These are phyloP conservation scores for Osmoderma eremita DNA, from an alignment of 2,888 invertebrate genomes.

Conservation along the genomic window DNA sequence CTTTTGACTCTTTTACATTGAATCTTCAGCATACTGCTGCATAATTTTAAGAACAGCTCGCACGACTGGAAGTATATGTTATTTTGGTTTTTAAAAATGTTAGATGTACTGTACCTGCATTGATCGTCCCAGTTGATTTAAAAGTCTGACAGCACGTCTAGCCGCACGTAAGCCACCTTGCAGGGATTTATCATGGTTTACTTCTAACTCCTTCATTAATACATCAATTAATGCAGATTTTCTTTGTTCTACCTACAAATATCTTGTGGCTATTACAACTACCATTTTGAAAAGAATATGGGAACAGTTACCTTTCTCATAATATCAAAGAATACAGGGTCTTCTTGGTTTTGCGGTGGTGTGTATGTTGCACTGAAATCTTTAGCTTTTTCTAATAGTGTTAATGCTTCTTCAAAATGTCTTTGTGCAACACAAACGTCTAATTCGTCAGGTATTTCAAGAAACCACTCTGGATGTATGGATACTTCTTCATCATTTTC, in stretches of 20 bases:
- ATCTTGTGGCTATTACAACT: neutral
- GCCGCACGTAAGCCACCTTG: conserved; percentile 90
- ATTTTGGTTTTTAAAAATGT: neutral
- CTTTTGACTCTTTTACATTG: conserved; percentile 83
- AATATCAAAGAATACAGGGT: conserved; percentile 65
- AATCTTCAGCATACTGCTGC: conserved; percentile 83
- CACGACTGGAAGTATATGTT: conserved; percentile 71
- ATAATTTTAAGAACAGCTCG: conserved; percentile 82
- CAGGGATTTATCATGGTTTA: conserved; percentile 88
- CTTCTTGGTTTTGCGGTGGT: conserved; percentile 57
- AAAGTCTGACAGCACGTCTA: conserved; percentile 82
- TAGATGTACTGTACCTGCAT: conserved; percentile 64
- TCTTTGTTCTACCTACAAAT: conserved; percentile 72
- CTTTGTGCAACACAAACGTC: conserved; percentile 95
- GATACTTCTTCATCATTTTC: conserved; percentile 61
- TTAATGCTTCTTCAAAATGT: conserved; percentile 92
- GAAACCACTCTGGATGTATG: conserved; percentile 82
- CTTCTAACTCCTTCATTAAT: conserved; percentile 87
- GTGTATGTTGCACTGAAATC: conserved; percentile 64
- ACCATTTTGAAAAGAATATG: neutral
- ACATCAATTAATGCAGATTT: conserved; percentile 85
- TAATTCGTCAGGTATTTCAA: conserved; percentile 91
- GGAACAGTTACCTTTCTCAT: conserved; percentile 60
- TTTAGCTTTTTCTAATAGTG: conserved; percentile 77
- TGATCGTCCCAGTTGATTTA: conserved; percentile 80